phyloP scores from a whole-genome alignment of 1,140 invertebrate species.

The Ephestia elutella region DNA sequence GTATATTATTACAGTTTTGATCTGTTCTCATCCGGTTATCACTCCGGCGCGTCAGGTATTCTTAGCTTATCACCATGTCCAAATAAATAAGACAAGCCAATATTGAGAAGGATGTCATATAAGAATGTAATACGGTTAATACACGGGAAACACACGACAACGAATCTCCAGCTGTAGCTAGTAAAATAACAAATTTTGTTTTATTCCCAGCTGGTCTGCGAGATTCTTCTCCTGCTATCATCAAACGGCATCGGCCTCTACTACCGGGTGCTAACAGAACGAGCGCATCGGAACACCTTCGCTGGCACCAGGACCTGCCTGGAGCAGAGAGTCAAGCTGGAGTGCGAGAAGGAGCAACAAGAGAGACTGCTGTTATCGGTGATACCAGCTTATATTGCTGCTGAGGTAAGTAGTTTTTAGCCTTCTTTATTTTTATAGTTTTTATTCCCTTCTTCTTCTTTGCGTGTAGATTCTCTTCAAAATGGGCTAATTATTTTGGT shows the following conservation, averaged over 20 bases:
- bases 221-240: conserved; percentile 83
- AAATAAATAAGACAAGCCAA: too few species aligned
- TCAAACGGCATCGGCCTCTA: conserved; percentile 88
- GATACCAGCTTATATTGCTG: conserved; percentile 94
- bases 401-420: conserved; percentile 79
- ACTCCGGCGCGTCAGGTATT: too few species aligned
- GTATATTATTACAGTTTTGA: too few species aligned
- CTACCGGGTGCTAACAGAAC: conserved; percentile 89
- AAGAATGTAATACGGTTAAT: too few species aligned
- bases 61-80: too few species aligned
- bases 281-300: conserved; percentile 89
- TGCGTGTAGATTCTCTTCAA: too few species aligned
- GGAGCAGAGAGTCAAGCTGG: conserved; percentile 92
- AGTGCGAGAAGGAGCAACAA: conserved; percentile 93
- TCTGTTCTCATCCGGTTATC: too few species aligned
- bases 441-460: not conserved
- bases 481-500: too few species aligned
- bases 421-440: not conserved
- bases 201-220: conserved; percentile 80
- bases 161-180: too few species aligned
- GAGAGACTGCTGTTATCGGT: conserved; percentile 93
- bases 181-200: not conserved
- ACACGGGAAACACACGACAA: too few species aligned
- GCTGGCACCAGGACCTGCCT: conserved; percentile 91
- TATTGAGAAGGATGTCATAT: too few species aligned